Conservation (phyloP, 1,140 invertebrate genomes). For the Drosophila teissieri region DNA sequence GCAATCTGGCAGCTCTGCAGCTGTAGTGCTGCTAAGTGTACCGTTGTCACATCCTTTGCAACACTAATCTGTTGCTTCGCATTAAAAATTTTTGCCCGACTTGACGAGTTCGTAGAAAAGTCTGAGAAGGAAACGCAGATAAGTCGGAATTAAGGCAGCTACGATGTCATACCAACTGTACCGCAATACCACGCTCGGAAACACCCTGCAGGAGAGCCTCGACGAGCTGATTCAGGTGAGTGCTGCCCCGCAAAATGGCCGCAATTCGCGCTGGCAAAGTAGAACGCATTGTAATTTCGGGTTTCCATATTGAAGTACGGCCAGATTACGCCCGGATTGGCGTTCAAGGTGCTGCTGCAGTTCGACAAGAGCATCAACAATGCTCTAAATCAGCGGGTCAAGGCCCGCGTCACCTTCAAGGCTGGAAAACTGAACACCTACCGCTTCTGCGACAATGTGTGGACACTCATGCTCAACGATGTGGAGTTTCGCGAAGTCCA, state of each 20-base stretch:
- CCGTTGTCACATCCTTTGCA: not conserved
- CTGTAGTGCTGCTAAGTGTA: not conserved
- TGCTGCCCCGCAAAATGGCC: constrained; percentile 80
- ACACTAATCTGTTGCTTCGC: constrained; percentile 2
- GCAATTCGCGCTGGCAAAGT: constrained; percentile 25
- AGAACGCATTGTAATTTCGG: constrained; percentile 33
- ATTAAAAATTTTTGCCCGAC: not conserved
- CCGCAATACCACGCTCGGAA: constrained; percentile 98
- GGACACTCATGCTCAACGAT: constrained; percentile 98
- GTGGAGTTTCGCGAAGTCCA: constrained; percentile 99
- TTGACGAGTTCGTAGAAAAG: not conserved
- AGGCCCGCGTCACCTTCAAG: constrained; percentile 97
- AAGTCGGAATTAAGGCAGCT: not conserved
- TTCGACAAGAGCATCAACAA: constrained; percentile 99
- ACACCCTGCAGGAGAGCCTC: constrained; percentile 97
- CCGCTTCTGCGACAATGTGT: constrained; percentile 99
- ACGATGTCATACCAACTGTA: constrained; percentile 98
- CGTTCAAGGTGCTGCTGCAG: constrained; percentile 96
- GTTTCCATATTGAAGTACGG: constrained; percentile 91
- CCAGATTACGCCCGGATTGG: constrained; percentile 96
- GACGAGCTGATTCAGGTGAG: constrained; percentile 95
- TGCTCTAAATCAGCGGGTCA: constrained; percentile 95
- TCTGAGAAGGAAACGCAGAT: not conserved
- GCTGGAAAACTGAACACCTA: constrained; percentile 99
- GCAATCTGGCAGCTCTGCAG: not conserved